Percentiles rank a stretch among this genome's conserved stretches.
These are phyloP conservation scores for Apamea sordens DNA, from an alignment of 2,888 invertebrate genomes.

Conservation along the genomic window DNA sequence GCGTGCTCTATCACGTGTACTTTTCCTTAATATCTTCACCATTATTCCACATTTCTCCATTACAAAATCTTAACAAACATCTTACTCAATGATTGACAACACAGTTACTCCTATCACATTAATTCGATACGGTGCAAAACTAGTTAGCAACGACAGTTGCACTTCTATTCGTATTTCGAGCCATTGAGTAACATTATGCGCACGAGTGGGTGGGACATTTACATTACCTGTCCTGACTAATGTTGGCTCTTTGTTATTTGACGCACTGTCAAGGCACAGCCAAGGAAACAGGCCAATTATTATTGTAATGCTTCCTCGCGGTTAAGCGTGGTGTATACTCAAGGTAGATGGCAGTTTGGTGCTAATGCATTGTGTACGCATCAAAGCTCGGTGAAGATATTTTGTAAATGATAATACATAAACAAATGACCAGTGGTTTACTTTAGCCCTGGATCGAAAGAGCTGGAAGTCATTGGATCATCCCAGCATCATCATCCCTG, in stretches of 20 bases:
- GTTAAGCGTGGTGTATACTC: slow-evolving; percentile 37
- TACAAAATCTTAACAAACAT: slow-evolving; percentile 13
- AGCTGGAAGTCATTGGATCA: too few relatives aligned
- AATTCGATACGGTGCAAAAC: slow-evolving; percentile 51
- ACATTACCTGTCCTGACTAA: slow-evolving; percentile 80
- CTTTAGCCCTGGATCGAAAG: too few relatives aligned
- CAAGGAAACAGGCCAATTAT: slow-evolving; percentile 79
- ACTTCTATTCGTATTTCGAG: slow-evolving; percentile 45
- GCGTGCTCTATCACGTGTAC: background rate
- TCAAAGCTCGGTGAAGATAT: background rate
- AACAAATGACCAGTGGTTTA: too few relatives aligned
- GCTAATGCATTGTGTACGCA: slow-evolving; percentile 7
- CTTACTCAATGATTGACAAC: slow-evolving; percentile 50
- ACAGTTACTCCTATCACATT: slow-evolving; percentile 47
- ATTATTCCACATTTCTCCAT: background rate
- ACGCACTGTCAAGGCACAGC: slow-evolving; percentile 85
- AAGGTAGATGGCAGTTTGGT: slow-evolving; percentile 5
- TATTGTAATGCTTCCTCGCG: slow-evolving; percentile 72
- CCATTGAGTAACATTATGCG: slow-evolving; percentile 60
- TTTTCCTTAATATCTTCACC: background rate
- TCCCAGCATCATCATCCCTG: too few relatives aligned
- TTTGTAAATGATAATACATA: background rate
- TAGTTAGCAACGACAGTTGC: slow-evolving; percentile 56
- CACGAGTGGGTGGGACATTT: slow-evolving; percentile 81
- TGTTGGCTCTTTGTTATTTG: slow-evolving; percentile 80